These are phyloP conservation scores for Centropus unirufus DNA, from an alignment of 2,113 vertebrate species.

Conservation along the genomic window DNA sequence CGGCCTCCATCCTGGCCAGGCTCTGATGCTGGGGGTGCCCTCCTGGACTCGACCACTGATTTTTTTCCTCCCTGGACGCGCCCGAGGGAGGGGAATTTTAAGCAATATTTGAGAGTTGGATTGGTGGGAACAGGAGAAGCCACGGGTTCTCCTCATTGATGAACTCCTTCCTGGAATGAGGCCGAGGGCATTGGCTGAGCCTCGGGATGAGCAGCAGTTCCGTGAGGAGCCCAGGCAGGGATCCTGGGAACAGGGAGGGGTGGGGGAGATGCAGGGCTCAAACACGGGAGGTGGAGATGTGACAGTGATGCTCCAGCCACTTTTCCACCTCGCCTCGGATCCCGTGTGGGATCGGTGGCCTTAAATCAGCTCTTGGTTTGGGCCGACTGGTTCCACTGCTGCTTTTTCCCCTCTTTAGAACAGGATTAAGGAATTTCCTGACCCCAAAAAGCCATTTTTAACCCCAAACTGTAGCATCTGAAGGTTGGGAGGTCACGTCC, in stretches of 20 bases:
- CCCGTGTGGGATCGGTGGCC: accelerated
- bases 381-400: not conserved
- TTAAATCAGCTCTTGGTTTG: not conserved
- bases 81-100: not conserved
- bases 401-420: not conserved
- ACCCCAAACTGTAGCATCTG: not conserved
- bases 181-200: not conserved
- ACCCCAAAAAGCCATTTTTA: not conserved
- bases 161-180: not conserved
- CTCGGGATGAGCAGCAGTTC: not conserved
- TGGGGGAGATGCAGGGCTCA: not conserved
- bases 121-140: not conserved
- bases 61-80: not conserved
- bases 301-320: accelerated
- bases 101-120: not conserved
- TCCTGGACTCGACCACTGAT: not conserved
- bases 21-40: not conserved
- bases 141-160: accelerated
- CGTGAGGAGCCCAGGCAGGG: not conserved
- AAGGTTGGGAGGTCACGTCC: accelerated
- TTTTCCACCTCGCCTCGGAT: not conserved
- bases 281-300: too few species aligned
- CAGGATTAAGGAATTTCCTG: not conserved
- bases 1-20: not conserved
- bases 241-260: too few species aligned